phyloP scores from a whole-genome alignment of 2,888 invertebrate species.

The Pristionchus entomophagus region DNA sequence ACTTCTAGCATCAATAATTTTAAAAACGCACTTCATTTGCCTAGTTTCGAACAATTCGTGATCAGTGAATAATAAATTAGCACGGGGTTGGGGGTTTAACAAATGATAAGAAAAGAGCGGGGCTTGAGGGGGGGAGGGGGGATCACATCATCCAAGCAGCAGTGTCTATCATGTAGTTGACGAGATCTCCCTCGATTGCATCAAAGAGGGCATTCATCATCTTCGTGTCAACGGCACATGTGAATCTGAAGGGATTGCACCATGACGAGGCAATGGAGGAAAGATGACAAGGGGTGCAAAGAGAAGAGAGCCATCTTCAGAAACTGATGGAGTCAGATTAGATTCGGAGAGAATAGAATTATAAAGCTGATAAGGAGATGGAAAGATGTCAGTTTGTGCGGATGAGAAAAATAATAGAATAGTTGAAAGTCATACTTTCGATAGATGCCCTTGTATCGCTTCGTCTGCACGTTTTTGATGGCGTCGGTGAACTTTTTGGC shows the following conservation, averaged over 20 bases:
- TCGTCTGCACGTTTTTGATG: conserved; percentile 48
- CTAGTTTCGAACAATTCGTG: background rate
- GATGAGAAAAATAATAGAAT: conserved; percentile 16
- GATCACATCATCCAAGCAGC: conserved; percentile 36
- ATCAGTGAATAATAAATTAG: background rate
- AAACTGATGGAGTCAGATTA: conserved; percentile 5
- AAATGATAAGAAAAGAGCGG: background rate
- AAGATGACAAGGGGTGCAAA: background rate
- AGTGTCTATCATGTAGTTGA: conserved; percentile 49
- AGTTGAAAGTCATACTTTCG: conserved; percentile 51
- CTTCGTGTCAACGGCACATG: conserved; percentile 71
- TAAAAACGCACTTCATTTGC: background rate
- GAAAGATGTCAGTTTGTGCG: background rate
- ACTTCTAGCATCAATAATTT: too few relatives aligned
- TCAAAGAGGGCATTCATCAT: conserved; percentile 71
- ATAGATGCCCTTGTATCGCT: conserved; percentile 54
- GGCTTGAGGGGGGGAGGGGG: background rate
- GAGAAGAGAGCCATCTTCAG: background rate
- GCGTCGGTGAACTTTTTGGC: conserved; percentile 57
- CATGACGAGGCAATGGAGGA: background rate
- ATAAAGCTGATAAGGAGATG: background rate
- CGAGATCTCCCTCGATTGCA: conserved; percentile 67
- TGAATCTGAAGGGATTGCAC: conserved; percentile 57
- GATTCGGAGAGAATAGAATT: background rate
- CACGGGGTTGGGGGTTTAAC: background rate